These are phyloP conservation scores for Amphiduros pacificus DNA, from an alignment of 2,888 invertebrate species.

Conservation along the genomic window DNA sequence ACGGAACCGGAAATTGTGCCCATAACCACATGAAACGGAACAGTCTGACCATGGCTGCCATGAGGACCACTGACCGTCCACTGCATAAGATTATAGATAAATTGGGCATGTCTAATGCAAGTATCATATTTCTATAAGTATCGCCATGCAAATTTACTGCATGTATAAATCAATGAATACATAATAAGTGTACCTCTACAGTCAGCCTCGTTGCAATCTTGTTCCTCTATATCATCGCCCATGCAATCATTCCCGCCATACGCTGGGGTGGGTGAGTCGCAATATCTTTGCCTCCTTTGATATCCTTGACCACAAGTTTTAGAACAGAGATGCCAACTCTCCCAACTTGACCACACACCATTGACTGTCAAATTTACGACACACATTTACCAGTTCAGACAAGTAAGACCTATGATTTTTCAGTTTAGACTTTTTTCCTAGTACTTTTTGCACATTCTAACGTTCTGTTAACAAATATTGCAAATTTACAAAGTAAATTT, in stretches of 20 bases:
- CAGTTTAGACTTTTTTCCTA: not conserved
- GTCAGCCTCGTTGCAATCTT: not conserved
- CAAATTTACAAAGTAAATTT: too few relatives aligned
- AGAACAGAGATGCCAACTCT: not conserved
- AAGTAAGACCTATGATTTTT: not conserved
- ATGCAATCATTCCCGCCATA: not conserved
- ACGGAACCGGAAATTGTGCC: constrained; percentile 7
- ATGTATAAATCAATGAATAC: too few relatives aligned
- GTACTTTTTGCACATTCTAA: not conserved
- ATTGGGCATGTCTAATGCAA: too few relatives aligned
- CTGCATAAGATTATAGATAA: too few relatives aligned
- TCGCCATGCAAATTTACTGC: too few relatives aligned
- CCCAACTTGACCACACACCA: not conserved
- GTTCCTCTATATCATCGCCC: not conserved
- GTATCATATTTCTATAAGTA: too few relatives aligned
- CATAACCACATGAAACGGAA: constrained; percentile 20
- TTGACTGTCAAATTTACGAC: not conserved
- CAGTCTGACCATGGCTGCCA: constrained; percentile 20
- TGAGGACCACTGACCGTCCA: constrained; percentile 18
- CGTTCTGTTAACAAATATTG: too few relatives aligned
- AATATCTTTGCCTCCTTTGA: not conserved
- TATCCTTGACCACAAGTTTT: not conserved
- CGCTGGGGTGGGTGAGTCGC: not conserved
- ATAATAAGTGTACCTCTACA: too few relatives aligned
- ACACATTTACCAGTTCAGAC: not conserved